Evolutionary conservation across 2,113 vertebrate species (phyloP).

Genomic region (Acanthochromis polyacanthus): DNA sequence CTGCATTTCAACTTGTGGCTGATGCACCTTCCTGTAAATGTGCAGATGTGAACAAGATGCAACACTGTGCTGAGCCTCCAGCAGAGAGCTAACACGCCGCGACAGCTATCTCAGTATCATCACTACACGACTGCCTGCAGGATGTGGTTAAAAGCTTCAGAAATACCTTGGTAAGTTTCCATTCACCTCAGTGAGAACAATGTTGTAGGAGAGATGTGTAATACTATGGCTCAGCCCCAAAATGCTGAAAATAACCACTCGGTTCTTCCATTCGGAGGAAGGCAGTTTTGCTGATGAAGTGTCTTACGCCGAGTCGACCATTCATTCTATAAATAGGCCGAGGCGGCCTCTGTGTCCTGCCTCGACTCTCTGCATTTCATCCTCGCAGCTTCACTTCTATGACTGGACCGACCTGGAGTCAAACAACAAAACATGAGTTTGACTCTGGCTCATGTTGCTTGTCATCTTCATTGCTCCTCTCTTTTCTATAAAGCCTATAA

Average conservation of each 20-base stretch:
- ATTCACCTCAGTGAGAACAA: constrained; percentile 32
- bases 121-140: constrained; percentile 18
- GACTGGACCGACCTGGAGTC: background rate
- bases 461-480: background rate
- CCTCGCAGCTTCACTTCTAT: background rate
- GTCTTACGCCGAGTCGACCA: background rate
- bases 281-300: constrained; percentile 43
- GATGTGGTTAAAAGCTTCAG: constrained; percentile 67
- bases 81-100: background rate
- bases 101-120: constrained; percentile 11
- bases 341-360: constrained; percentile 18
- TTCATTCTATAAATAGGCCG: constrained; percentile 49
- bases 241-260: constrained; percentile 16
- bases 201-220: background rate
- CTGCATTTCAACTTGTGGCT: background rate
- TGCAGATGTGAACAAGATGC: constrained; percentile 20
- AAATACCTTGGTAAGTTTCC: constrained; percentile 61
- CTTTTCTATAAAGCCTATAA: background rate
- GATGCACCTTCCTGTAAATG: constrained; percentile 15
- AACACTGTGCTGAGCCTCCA: background rate
- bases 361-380: constrained; percentile 4
- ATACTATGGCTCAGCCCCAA: constrained; percentile 19
- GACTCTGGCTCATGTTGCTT: constrained; percentile 10
- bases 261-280: constrained; percentile 22
- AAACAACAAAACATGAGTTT: background rate